These are phyloP conservation scores for Bombus consobrinus DNA, from an alignment of 1,140 invertebrate genomes.

Conservation along the genomic window DNA sequence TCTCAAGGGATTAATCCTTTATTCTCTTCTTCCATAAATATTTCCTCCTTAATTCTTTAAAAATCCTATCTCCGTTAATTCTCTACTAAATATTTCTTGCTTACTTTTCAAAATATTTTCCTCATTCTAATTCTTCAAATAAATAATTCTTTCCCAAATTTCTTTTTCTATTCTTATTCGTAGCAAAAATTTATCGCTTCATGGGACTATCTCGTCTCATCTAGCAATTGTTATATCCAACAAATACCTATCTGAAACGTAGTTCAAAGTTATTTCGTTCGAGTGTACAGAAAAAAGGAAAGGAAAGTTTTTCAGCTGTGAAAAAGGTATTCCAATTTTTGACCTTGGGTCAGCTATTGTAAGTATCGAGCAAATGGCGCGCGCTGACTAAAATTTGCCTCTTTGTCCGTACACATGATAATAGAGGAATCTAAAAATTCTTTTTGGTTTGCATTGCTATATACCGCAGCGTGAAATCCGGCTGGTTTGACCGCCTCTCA, in stretches of 20 bases:
- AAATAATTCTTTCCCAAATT: background rate
- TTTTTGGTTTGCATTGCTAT: background rate
- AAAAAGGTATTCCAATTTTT: background rate
- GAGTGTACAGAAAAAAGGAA: background rate
- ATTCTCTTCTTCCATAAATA: background rate
- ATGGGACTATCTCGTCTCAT: too few species aligned
- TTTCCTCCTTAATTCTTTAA: background rate
- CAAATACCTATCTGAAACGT: background rate
- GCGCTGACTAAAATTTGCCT: background rate
- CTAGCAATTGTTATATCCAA: background rate
- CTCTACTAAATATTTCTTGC: too few species aligned
- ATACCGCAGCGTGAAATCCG: slow-evolving; percentile 4
- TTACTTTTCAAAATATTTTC: too few species aligned
- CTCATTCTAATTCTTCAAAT: background rate
- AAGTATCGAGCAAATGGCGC: background rate
- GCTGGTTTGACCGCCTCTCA: slow-evolving; percentile 12
- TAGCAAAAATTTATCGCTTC: too few species aligned
- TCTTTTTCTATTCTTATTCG: background rate
- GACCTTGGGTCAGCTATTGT: background rate
- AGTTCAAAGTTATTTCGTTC: background rate
- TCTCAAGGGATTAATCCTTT: background rate
- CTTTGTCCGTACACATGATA: too few species aligned
- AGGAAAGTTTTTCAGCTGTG: background rate
- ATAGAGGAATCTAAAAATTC: background rate
- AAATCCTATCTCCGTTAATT: background rate